A percentile compares a stretch with the other conserved stretches of the same genome.
Evolutionary conservation across 2,888 invertebrate species (phyloP).

Genomic region (Heliconius aoede): DNA sequence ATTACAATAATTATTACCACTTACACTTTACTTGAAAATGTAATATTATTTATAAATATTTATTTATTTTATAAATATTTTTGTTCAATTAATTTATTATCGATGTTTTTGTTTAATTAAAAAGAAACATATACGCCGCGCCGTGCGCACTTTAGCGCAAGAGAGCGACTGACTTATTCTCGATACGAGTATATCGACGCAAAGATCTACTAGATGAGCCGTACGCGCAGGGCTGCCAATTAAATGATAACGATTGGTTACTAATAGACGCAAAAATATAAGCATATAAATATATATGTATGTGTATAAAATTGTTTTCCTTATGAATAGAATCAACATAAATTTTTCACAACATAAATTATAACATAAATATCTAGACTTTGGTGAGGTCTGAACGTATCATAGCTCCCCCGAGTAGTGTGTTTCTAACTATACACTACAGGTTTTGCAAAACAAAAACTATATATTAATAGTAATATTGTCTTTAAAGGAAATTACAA

Average conservation of each 20-base stretch:
- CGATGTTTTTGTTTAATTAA: not conserved
- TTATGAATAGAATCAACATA: too few relatives aligned
- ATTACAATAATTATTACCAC: constrained; percentile 8
- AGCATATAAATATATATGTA: not conserved
- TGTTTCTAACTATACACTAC: not conserved
- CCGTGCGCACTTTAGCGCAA: constrained; percentile 42
- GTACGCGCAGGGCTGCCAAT: constrained; percentile 37
- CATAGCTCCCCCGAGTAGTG: not conserved
- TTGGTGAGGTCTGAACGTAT: not conserved
- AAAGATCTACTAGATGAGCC: constrained; percentile 41
- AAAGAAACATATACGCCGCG: constrained; percentile 26
- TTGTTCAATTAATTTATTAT: not conserved
- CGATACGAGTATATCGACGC: constrained; percentile 19
- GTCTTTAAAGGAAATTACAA: too few relatives aligned
- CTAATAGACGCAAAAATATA: not conserved
- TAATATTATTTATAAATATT: too few relatives aligned
- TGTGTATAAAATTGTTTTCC: too few relatives aligned
- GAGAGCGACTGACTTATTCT: constrained; percentile 39
- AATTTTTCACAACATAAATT: too few relatives aligned
- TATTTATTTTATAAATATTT: constrained; percentile 8
- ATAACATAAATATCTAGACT: not conserved
- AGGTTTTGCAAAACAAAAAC: too few relatives aligned
- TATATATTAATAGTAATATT: not conserved
- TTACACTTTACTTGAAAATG: not conserved
- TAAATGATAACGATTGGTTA: not conserved